Evolutionary conservation across 2,113 vertebrate species (phyloP), one percentile per base, ranked within the genome.

Genomic region (Stigmatopora argus): DNA sequence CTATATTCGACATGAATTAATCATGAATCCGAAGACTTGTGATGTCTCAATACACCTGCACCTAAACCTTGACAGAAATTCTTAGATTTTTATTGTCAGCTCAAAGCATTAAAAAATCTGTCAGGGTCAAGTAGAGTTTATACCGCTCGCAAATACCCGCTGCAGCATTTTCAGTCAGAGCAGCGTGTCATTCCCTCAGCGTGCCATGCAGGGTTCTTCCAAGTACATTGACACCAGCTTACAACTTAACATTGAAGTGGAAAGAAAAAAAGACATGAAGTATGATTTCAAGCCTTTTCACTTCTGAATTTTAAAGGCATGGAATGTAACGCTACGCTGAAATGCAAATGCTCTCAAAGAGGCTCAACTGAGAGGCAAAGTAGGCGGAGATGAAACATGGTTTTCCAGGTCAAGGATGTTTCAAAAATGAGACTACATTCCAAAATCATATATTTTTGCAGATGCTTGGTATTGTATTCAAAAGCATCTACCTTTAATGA

Each of bases 1-100:
- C 81, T 56, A 67, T 80, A 83, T 85, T 85, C 65, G 12, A 82
- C 86, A 87, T 89, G 83, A 86, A 86, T 87, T 87, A 89, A 84
- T 83, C 87, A 87, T 86, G 80, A 85, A 56, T 17, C 53, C 82
- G 83, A 76, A 73, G 62, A 83, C 73, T 82, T 89, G 80, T 86
- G 84, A 86, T 84, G 87, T 89, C 84, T 83, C 76, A 76, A 83
- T 73, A 66, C 81, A 68, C 70, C 66, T 35, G 66, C 72, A 78
- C 80, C 78, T 85, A 86, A 89, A 31, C 26, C 26, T 83, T 89
- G 86, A 80, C 87, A 82, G 78, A 12, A 7, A 64, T 62, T 76
- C 82, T 87, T 75, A 64, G 69, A 78, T 84, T 83, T 84, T 76
- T 82, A 71, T 79, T 15, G 1, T 77, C 72, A 18, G 67, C 81